Percentiles rank a stretch among this genome's conserved stretches.
Conservation (phyloP, 2,797 vertebrate genomes). For the Malurus leucopterus region DNA sequence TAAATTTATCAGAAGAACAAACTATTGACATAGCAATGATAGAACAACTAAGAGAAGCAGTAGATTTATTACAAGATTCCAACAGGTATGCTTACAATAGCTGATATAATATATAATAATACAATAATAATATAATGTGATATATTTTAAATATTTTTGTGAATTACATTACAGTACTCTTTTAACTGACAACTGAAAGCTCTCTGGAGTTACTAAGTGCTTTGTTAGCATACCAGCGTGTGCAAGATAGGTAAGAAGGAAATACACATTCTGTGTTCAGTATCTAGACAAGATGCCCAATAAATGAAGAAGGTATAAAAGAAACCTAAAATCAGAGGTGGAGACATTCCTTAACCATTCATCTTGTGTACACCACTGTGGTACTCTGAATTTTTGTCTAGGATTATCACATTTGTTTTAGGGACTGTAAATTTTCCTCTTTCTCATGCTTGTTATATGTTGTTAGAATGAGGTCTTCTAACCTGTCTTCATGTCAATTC, state of each 20-base stretch:
- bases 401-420: neutral
- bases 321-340: neutral
- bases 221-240: neutral
- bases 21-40: constrained; percentile 81
- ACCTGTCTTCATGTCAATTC: neutral
- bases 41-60: constrained; percentile 86
- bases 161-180: neutral
- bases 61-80: constrained; percentile 86
- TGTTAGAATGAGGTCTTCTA: neutral
- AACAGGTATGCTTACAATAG: constrained; percentile 71
- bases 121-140: neutral
- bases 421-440: neutral
- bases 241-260: neutral
- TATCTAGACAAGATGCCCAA: neutral
- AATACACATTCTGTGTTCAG: neutral
- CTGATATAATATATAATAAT: neutral
- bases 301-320: neutral
- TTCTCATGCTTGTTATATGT: neutral
- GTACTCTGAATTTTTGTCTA: neutral
- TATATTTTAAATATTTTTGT: neutral
- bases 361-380: neutral
- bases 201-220: neutral
- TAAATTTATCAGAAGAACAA: constrained; percentile 72
- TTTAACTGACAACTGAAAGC: neutral
- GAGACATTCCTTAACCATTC: neutral